Conservation (phyloP, 2,888 invertebrate genomes). For the Agrochola lota region DNA sequence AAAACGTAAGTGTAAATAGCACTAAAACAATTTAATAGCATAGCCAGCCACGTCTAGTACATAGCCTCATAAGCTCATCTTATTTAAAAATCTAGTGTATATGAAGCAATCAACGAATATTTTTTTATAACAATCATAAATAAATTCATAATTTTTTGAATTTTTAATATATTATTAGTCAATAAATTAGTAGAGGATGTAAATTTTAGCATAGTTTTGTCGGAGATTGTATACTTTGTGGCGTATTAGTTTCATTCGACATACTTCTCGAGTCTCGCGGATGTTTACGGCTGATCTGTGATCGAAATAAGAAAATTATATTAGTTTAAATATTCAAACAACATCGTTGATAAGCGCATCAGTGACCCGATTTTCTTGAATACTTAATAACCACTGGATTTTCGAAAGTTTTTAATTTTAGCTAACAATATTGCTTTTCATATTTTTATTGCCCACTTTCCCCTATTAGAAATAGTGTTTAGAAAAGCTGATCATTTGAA, state of each 20-base stretch:
- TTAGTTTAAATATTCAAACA: slow-evolving; percentile 53
- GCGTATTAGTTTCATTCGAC: slow-evolving; percentile 50
- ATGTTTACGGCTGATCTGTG: slow-evolving; percentile 43
- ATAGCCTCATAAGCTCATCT: background rate
- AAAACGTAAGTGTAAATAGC: background rate
- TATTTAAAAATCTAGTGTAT: slow-evolving; percentile 15
- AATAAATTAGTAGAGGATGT: slow-evolving; percentile 57
- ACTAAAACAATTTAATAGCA: background rate
- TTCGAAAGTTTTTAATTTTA: slow-evolving; percentile 62
- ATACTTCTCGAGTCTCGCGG: slow-evolving; percentile 30
- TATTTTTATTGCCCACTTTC: slow-evolving; percentile 62
- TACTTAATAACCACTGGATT: slow-evolving; percentile 52
- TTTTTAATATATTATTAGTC: slow-evolving; percentile 42
- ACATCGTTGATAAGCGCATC: slow-evolving; percentile 44
- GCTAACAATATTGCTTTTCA: slow-evolving; percentile 49
- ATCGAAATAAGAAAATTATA: slow-evolving; percentile 43
- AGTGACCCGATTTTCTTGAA: slow-evolving; percentile 59
- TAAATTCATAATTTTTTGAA: slow-evolving; percentile 38
- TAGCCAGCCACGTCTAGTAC: background rate
- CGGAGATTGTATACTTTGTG: slow-evolving; percentile 29
- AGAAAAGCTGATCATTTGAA: slow-evolving; percentile 32
- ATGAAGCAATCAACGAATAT: slow-evolving; percentile 42
- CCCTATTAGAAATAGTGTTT: slow-evolving; percentile 53
- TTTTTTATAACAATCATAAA: slow-evolving; percentile 27
- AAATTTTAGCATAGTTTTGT: slow-evolving; percentile 64